Percentiles rank a stretch among this genome's conserved stretches.
Evolutionary conservation across 2,797 vertebrate species (phyloP).

Genomic region (Salarias fasciatus): DNA sequence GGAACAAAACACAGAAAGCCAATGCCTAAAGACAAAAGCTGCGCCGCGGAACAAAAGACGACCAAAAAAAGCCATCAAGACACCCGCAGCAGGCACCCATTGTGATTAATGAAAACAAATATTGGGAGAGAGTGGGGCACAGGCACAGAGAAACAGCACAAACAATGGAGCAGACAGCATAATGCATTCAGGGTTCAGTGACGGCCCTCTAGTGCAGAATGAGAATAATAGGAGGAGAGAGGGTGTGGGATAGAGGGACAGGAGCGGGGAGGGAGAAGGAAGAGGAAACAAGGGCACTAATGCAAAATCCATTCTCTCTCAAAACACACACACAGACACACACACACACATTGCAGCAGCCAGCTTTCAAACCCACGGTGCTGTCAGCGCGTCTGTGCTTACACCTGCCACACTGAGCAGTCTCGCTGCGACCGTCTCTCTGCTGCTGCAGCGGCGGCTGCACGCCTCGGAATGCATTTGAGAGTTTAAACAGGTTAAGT

Average conservation of each 20-base stretch:
- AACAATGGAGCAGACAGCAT: constrained; percentile 79
- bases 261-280: constrained; percentile 44
- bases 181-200: constrained; percentile 77
- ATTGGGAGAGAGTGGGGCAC: constrained; percentile 81
- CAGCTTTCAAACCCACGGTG: constrained; percentile 65
- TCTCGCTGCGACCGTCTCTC: constrained; percentile 15
- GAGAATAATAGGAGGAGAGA: constrained; percentile 76
- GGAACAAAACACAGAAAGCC: constrained; percentile 65
- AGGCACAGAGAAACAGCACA: constrained; percentile 74
- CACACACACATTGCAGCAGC: constrained; percentile 18
- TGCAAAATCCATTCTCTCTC: constrained; percentile 69
- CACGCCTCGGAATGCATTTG: background rate
- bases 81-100: constrained; percentile 88
- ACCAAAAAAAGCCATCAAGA: constrained; percentile 86
- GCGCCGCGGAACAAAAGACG: constrained; percentile 75
- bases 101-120: constrained; percentile 94
- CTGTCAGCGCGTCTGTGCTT: constrained; percentile 70
- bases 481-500: constrained; percentile 27
- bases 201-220: constrained; percentile 77
- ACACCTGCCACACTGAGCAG: constrained; percentile 46
- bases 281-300: constrained; percentile 69
- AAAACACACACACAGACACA: constrained; percentile 29
- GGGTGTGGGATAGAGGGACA: constrained; percentile 54
- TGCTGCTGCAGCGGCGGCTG: constrained; percentile 13
- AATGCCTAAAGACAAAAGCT: constrained; percentile 76